Conservation (phyloP, 2,797 vertebrate species). For the Harpagifer antarcticus region DNA sequence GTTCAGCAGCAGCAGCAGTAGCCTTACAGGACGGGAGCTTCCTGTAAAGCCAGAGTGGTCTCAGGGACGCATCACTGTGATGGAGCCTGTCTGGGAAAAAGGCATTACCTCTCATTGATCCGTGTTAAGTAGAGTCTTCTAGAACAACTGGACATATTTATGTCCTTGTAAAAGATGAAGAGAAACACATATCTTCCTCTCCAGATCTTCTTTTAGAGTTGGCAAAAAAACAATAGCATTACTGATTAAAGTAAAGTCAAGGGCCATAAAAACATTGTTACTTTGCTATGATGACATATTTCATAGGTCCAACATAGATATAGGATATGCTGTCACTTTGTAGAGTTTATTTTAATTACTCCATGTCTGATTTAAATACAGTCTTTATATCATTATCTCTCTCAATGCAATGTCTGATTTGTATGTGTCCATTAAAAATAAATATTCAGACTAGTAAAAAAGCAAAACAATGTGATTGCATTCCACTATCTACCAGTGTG, state of each 20-base stretch:
- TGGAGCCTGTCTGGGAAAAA: constrained; percentile 35
- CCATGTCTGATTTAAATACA: not conserved
- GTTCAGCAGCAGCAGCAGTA: constrained; percentile 15
- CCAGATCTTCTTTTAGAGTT: not conserved
- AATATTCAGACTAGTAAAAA: not conserved
- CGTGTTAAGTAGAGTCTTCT: constrained; percentile 31
- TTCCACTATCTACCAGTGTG: constrained; percentile 44
- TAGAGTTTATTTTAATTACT: not conserved
- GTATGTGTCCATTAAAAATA: not conserved
- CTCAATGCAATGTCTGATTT: not conserved
- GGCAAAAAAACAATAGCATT: not conserved
- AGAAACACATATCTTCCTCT: not conserved
- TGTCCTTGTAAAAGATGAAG: constrained; percentile 12
- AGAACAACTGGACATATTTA: not conserved
- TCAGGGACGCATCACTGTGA: constrained; percentile 21
- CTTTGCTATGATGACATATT: not conserved
- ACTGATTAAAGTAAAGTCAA: not conserved
- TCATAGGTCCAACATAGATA: not conserved
- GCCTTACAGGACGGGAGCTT: constrained; percentile 19
- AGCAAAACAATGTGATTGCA: constrained; percentile 40
- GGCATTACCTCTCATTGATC: constrained; percentile 67
- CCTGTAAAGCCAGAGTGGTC: constrained; percentile 25
- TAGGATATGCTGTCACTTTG: not conserved
- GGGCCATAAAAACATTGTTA: not conserved
- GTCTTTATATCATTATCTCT: not conserved